Base-by-base conservation (phyloP, 2,888 invertebrate species). In the Cecidostiba fungosa region DNA sequence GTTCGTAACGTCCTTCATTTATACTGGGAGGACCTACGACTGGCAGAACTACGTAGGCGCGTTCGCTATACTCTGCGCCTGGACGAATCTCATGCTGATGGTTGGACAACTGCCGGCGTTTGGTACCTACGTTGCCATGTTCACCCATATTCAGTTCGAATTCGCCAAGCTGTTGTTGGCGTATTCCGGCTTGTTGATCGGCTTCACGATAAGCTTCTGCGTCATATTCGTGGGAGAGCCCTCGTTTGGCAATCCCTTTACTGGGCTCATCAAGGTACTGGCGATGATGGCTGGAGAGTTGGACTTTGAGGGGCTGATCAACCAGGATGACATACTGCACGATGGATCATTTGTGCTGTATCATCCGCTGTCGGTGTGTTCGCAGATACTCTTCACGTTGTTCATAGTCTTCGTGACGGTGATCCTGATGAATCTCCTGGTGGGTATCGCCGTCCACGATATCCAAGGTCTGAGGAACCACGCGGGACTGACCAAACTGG, bases 61-160 rank as follows among this genome's bases (percentile, higher is more conserved):
- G 1, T 91, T 94, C 66, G 92, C 94, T 3, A 92, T 94, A 23
- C 90, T 94, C 0, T 92, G 94, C 82, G 93, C 93, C 16, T 94
- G 94, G 94, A 92, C 93, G 5, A 94, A 94, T 87, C 88, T 94
- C 32, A 93, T 94, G 92, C 87, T 94, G 32, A 92, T 94, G 91
- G 93, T 94, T 29, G 94, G 94, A 0, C 93, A 94, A 69, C 89
- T 94, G 36, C 94, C 94, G 1, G 91, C 93, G 1, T 93, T 94
- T 85, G 94, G 94, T 1, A 92, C 94, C 3, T 94, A 94, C 89
- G 94, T 94, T 1, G 94, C 94, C 3, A 94, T 94, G 94, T 94
- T 94, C 77, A 94, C 93, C 0, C 93, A 92, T 50, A 93, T 93
- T 77, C 93, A 93, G 54, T 93, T 93, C 66, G 94, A 94, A 84